Conservation (phyloP, 1,140 invertebrate genomes). For the Macrobrachium rosenbergii region DNA sequence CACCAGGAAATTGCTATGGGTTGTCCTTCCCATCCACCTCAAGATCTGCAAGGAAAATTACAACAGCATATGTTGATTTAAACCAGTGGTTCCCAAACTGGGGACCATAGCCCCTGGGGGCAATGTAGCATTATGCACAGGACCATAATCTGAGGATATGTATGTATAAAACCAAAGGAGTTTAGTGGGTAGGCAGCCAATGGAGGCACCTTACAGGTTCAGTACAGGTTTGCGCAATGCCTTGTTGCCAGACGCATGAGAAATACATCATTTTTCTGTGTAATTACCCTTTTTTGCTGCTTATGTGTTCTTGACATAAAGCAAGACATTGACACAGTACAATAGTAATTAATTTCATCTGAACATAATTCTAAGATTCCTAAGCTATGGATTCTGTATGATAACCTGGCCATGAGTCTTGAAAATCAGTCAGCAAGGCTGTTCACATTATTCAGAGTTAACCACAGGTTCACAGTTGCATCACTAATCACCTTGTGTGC, state of each 20-base stretch:
- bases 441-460: slow-evolving; percentile 38
- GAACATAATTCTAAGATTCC: slow-evolving; percentile 2
- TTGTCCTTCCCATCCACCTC: no score
- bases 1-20: no score
- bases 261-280: not conserved
- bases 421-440: slow-evolving; percentile 2
- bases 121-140: no score
- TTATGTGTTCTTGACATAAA: slow-evolving; percentile 18
- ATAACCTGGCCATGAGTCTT: slow-evolving; percentile 35
- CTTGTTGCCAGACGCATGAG: slow-evolving; percentile 12
- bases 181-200: no score
- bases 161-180: no score
- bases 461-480: slow-evolving; percentile 33
- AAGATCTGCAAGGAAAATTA: no score
- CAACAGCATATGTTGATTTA: no score
- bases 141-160: no score
- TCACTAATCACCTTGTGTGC: slow-evolving; percentile 22
- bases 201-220: no score
- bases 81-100: no score
- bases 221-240: slow-evolving; percentile 4
- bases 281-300: not conserved
- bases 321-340: not conserved
- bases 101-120: no score
- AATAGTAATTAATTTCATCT: slow-evolving; percentile 28
- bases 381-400: slow-evolving; percentile 32